Conservation (phyloP, 2,888 invertebrate species). For the Notodonta ziczac region DNA sequence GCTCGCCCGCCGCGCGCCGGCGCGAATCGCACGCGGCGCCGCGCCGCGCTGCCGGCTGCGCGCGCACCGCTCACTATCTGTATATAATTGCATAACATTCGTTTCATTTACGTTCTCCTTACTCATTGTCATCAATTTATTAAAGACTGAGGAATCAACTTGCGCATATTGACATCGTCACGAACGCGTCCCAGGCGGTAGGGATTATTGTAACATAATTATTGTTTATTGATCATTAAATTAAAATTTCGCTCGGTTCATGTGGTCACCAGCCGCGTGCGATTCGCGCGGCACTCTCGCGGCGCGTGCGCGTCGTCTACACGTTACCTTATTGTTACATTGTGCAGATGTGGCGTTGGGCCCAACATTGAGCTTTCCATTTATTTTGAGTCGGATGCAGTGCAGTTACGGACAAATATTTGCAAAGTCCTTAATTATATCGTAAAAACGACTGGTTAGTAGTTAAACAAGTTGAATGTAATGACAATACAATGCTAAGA, state of each 20-base stretch:
- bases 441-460: not conserved
- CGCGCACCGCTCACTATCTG: slow-evolving; percentile 65
- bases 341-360: slow-evolving; percentile 2
- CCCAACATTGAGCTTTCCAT: slow-evolving; percentile 1
- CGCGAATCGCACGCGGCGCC: slow-evolving; percentile 55
- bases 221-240: slow-evolving; percentile 63
- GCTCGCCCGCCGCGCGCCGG: slow-evolving; percentile 42
- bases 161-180: slow-evolving; percentile 82
- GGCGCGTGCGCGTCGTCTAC: slow-evolving; percentile 13
- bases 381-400: slow-evolving; percentile 1
- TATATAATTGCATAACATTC: slow-evolving; percentile 81
- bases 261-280: slow-evolving; percentile 50
- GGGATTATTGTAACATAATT: slow-evolving; percentile 73
- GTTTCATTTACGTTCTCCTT: slow-evolving; percentile 81
- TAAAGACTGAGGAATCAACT: slow-evolving; percentile 84
- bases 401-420: not conserved
- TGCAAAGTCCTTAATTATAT: not conserved
- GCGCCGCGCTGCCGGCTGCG: slow-evolving; percentile 25
- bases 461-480: not conserved
- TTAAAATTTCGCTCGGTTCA: slow-evolving; percentile 62
- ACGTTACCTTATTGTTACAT: slow-evolving; percentile 3
- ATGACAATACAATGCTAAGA: not conserved
- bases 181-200: slow-evolving; percentile 74
- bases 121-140: slow-evolving; percentile 84
- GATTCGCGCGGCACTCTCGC: slow-evolving; percentile 51